Conservation (phyloP, 2,113 vertebrate species). For the Nycticryphes semicollaris region DNA sequence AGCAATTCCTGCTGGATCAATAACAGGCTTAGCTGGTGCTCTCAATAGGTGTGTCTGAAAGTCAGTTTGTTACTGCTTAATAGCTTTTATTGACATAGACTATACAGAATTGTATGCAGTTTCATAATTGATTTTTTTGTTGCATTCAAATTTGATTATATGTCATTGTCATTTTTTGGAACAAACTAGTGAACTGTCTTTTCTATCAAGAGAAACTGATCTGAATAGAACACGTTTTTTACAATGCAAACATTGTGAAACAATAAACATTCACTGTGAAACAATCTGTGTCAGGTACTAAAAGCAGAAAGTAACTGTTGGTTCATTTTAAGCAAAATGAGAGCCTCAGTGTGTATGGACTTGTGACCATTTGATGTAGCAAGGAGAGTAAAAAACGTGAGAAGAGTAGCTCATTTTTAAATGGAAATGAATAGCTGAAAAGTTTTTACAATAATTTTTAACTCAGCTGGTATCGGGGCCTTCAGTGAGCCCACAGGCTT, state of each 20-base stretch:
- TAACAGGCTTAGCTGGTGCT: not conserved
- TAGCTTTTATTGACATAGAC: constrained; percentile 13
- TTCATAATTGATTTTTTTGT: not conserved
- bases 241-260: not conserved
- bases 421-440: not conserved
- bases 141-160: not conserved
- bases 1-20: not conserved
- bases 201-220: not conserved
- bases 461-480: not conserved
- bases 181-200: not conserved
- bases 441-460: not conserved
- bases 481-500: not conserved
- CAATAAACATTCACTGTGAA: not conserved
- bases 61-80: not conserved
- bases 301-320: not conserved
- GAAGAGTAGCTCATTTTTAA: not conserved
- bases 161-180: not conserved
- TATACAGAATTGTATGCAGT: not conserved
- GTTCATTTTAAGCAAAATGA: not conserved
- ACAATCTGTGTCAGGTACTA: not conserved
- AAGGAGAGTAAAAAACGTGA: not conserved
- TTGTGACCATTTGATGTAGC: not conserved
- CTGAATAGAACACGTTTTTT: not conserved
- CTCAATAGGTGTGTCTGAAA: not conserved
- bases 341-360: not conserved